Evolutionary conservation across 2,888 invertebrate species (phyloP), one percentile per base, ranked within the genome.

Genomic region (Lepetodrilus schrolli): DNA sequence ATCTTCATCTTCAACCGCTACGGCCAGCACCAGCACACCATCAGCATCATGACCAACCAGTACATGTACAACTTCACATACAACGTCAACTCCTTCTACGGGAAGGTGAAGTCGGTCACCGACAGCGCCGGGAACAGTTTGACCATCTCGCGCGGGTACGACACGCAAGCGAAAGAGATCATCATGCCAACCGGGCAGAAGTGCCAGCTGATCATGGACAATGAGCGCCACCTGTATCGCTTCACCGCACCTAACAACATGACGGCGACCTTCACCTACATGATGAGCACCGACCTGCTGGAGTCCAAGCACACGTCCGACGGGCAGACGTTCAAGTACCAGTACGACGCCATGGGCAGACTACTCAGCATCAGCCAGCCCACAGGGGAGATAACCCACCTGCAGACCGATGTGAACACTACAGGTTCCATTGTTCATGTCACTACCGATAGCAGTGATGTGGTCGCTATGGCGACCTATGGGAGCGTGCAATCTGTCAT

Each of bases 61-160:
- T 95, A 95, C 4, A 93, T 97, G 89, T 98, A 98, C 91, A 96
- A 96, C 66, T 99, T 99, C 92, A 93, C 97, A 26, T 99, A 99
- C 92, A 97, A 96, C 83, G 96, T 98, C 0, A 98, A 98, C 89
- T 98, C 98, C 0, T 97, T 96, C 88, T 97, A 96, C 66, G 98
- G 98, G 88, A 96, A 96, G 88, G 92, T 99, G 71, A 96, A 96
- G 86, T 95, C 96, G 0, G 97, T 99, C 1, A 96, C 96, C 1
- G 98, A 98, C 91, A 95, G 96, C 74, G 96, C 96, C 2, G 97
- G 97, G 89, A 88, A 90, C 74, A 96, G 96, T 92, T 95, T 99
- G 30, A 81, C 84, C 87, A 95, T 98, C 89, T 92, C 96, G 70
- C 93, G 98, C 81, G 97, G 98, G 91, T 97, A 97, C 90, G 91